Evolutionary conservation across 2,888 invertebrate species (phyloP).

Genomic region (Nephrotoma guestfalica): DNA sequence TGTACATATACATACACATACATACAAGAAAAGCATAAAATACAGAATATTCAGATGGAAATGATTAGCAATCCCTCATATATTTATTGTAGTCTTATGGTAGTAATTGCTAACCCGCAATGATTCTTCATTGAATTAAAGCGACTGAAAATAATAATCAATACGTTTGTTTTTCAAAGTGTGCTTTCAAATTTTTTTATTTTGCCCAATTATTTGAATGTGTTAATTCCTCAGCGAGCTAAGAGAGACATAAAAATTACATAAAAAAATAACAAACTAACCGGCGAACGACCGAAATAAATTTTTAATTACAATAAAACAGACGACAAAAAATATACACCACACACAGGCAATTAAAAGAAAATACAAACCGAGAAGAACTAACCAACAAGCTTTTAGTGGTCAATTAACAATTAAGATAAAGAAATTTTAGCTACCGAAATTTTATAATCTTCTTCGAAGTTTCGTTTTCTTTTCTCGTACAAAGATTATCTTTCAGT

Average conservation of each 20-base stretch:
- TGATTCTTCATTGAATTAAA: too few species aligned
- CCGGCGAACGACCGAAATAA: not conserved
- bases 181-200: not conserved
- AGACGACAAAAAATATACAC: not conserved
- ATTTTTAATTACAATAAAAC: not conserved
- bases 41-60: too few species aligned
- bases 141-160: too few species aligned
- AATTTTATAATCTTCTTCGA: not conserved
- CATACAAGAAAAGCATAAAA: too few species aligned
- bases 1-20: too few species aligned
- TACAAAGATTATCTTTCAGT: not conserved
- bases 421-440: constrained; percentile 2
- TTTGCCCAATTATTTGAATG: not conserved
- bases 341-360: not conserved
- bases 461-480: not conserved
- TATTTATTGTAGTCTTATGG: too few species aligned
- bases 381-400: constrained; percentile 3
- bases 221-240: not conserved
- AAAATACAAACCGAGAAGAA: not conserved
- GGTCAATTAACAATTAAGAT: constrained; percentile 3
- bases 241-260: not conserved
- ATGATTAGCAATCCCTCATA: too few species aligned
- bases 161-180: not conserved
- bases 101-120: too few species aligned
- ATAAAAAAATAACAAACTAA: not conserved